These are phyloP conservation scores for Yponomeuta plumbellus DNA, from an alignment of 2,888 invertebrate species.

Conservation along the genomic window DNA sequence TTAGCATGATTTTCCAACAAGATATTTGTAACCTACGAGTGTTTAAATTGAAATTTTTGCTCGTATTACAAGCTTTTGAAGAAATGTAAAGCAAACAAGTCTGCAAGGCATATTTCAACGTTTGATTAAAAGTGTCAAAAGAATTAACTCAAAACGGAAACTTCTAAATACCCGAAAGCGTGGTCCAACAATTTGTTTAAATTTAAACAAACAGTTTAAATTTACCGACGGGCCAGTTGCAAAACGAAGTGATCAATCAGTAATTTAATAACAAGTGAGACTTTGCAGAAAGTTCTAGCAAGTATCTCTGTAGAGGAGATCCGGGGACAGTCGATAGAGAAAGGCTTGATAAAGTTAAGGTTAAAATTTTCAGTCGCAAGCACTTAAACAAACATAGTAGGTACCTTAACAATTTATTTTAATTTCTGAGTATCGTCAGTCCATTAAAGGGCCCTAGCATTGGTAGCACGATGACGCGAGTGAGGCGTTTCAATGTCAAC, in stretches of 20 bases:
- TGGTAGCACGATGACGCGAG: too few relatives aligned
- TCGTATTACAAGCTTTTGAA: too few relatives aligned
- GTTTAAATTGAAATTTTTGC: too few relatives aligned
- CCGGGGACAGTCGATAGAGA: background rate
- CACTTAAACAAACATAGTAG: too few relatives aligned
- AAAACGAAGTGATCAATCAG: conserved; percentile 14
- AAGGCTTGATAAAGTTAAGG: background rate
- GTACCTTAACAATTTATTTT: too few relatives aligned
- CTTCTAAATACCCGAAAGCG: background rate
- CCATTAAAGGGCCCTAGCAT: too few relatives aligned
- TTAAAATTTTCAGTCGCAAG: background rate
- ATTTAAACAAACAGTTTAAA: background rate
- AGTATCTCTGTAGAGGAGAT: background rate
- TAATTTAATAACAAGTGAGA: conserved; percentile 13
- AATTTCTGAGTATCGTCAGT: too few relatives aligned
- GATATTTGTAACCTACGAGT: too few relatives aligned
- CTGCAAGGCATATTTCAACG: too few relatives aligned
- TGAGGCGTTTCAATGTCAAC: too few relatives aligned
- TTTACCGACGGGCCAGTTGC: background rate
- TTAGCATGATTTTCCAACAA: too few relatives aligned
- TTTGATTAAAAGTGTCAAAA: background rate
- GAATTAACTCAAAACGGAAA: background rate
- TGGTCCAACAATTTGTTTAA: background rate
- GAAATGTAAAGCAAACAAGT: too few relatives aligned
- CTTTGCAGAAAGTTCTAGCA: conserved; percentile 2